Conservation (phyloP, 2,797 vertebrate species). For the Tenualosa thibaudeaui region DNA sequence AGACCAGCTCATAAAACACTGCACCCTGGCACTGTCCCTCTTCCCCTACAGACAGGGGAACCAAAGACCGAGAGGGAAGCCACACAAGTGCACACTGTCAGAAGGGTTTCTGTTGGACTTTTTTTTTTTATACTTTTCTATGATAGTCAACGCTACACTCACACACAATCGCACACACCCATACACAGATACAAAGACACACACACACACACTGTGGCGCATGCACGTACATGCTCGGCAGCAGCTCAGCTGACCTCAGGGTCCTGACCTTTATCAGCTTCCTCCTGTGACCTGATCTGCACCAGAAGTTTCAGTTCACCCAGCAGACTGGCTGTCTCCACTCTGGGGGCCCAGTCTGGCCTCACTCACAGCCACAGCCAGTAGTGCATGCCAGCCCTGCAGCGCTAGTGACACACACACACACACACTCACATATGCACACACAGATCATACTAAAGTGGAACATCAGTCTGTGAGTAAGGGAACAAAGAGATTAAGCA, state of each 20-base stretch:
- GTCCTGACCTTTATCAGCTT: constrained; percentile 64
- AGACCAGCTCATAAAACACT: constrained; percentile 84
- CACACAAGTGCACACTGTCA: constrained; percentile 68
- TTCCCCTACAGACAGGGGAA: constrained; percentile 84
- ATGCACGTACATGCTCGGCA: constrained; percentile 39
- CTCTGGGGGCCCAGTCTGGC: neutral
- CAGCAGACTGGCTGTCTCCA: constrained; percentile 41
- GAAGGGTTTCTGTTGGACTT: constrained; percentile 59
- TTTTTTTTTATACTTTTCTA: constrained; percentile 37
- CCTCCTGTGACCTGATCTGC: constrained; percentile 56
- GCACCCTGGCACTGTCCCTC: constrained; percentile 89
- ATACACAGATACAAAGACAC: constrained; percentile 36
- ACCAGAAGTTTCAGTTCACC: constrained; percentile 76
- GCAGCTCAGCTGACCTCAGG: constrained; percentile 79
- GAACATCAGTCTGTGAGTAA: neutral
- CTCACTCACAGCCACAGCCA: constrained; percentile 7
- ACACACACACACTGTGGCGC: constrained; percentile 12
- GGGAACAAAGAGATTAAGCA: neutral
- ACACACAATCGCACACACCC: neutral
- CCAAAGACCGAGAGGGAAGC: constrained; percentile 77
- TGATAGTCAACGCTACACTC: neutral
- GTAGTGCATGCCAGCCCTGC: constrained; percentile 25
- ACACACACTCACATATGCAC: neutral
- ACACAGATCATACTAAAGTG: neutral
- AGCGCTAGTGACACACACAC: neutral